These are phyloP conservation scores for Corticium candelabrum DNA, from an alignment of 37 sponge, comb jelly and placozoan genomes.

Conservation along the genomic window DNA sequence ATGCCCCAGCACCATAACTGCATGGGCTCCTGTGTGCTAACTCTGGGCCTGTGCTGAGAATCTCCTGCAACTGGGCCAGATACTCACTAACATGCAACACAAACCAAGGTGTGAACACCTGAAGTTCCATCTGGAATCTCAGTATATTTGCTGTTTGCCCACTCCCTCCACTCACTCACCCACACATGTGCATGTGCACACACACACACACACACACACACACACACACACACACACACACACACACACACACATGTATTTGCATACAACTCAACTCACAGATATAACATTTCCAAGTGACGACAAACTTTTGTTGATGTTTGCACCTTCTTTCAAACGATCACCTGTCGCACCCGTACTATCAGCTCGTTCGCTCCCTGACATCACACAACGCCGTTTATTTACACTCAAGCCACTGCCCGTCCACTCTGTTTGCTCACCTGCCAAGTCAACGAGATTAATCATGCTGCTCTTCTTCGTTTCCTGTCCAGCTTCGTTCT, in stretches of 20 bases:
- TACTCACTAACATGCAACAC: neutral
- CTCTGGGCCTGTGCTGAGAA: too few species aligned
- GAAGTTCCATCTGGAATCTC: neutral
- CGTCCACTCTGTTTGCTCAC: neutral
- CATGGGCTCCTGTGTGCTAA: too few species aligned
- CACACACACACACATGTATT: neutral
- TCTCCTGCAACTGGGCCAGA: too few species aligned
- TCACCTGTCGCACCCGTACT: constrained; percentile 42
- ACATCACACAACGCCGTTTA: neutral
- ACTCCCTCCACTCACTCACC: neutral
- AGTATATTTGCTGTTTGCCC: too few species aligned
- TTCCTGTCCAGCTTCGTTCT: constrained; percentile 35
- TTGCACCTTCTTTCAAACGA: constrained; percentile 34
- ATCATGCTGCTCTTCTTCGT: constrained; percentile 36
- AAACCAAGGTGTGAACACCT: neutral
- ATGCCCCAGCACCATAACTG: too few species aligned
- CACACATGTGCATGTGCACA: neutral
- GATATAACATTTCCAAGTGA: constrained; percentile 37
- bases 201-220: neutral
- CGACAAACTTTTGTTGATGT: constrained; percentile 37
- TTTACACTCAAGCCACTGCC: constrained; percentile 14
- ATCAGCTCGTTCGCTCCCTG: constrained; percentile 26
- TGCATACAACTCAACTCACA: constrained; percentile 1
- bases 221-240: constrained; percentile 5
- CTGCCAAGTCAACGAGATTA: constrained; percentile 39